These are phyloP conservation scores for Zaprionus obscuricornis DNA, from an alignment of 2,888 invertebrate genomes.

Conservation along the genomic window DNA sequence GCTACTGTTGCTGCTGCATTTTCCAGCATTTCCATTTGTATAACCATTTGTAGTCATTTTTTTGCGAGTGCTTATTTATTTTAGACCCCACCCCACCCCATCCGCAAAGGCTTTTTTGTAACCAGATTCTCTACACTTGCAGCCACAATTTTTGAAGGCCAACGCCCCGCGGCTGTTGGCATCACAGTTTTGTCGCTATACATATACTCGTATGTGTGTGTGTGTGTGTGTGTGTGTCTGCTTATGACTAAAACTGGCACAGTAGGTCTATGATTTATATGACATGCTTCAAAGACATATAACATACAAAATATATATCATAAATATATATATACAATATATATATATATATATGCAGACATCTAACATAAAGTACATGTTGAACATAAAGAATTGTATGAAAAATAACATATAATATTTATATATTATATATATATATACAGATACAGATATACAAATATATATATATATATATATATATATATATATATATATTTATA, in stretches of 20 bases:
- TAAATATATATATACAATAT: too few species aligned
- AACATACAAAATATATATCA: neutral
- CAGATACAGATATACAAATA: too few species aligned
- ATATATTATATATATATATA: too few species aligned
- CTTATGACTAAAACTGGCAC: too few species aligned
- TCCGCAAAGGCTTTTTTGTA: too few species aligned
- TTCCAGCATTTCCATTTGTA: slow-evolving; percentile 30
- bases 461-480: too few species aligned
- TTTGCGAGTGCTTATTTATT: slow-evolving; percentile 65
- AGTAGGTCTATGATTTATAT: slow-evolving; percentile 9
- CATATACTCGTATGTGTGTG: neutral
- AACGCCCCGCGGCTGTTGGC: slow-evolving; percentile 11
- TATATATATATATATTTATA: too few species aligned
- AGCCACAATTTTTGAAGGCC: slow-evolving; percentile 41
- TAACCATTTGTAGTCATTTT: slow-evolving; percentile 58
- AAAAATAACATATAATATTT: too few species aligned
- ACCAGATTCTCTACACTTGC: slow-evolving; percentile 23
- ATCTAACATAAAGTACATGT: too few species aligned
- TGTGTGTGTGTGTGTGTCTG: neutral
- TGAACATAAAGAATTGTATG: too few species aligned
- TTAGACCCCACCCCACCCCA: slow-evolving; percentile 32
- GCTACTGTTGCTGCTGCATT: slow-evolving; percentile 26
- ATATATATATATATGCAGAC: neutral
- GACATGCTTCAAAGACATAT: slow-evolving; percentile 3
- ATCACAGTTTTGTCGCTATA: too few species aligned